These are phyloP conservation scores for Oriolus oriolus DNA, from an alignment of 2,113 vertebrate species.

Conservation along the genomic window DNA sequence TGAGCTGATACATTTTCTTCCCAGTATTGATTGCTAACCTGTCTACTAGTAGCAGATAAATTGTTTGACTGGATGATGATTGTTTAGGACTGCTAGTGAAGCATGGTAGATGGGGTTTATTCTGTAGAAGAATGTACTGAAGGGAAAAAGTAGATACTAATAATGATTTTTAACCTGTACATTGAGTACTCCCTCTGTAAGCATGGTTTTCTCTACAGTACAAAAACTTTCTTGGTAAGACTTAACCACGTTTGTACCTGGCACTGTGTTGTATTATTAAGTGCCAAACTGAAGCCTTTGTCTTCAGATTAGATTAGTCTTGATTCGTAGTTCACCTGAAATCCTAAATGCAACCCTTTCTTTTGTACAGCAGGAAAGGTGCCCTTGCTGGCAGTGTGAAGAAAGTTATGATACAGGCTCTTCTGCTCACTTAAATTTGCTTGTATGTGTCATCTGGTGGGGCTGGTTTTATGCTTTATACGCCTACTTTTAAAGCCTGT, in stretches of 20 bases:
- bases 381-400: neutral
- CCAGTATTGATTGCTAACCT: neutral
- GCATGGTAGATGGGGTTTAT: neutral
- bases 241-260: neutral
- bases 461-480: neutral
- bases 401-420: neutral
- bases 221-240: neutral
- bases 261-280: neutral
- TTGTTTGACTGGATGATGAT: neutral
- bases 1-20: neutral
- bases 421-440: neutral
- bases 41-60: neutral
- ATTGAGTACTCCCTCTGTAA: neutral
- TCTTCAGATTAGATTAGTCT: neutral
- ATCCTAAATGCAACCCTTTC: neutral
- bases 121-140: neutral
- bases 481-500: neutral
- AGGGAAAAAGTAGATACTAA: neutral
- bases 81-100: neutral
- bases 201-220: neutral
- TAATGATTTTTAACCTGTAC: neutral
- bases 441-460: neutral
- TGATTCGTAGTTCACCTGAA: neutral
- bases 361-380: neutral
- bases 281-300: neutral